Evolutionary conservation across 2,797 vertebrate species (phyloP).

Genomic region (Acrossocheilus wenchowensis): DNA sequence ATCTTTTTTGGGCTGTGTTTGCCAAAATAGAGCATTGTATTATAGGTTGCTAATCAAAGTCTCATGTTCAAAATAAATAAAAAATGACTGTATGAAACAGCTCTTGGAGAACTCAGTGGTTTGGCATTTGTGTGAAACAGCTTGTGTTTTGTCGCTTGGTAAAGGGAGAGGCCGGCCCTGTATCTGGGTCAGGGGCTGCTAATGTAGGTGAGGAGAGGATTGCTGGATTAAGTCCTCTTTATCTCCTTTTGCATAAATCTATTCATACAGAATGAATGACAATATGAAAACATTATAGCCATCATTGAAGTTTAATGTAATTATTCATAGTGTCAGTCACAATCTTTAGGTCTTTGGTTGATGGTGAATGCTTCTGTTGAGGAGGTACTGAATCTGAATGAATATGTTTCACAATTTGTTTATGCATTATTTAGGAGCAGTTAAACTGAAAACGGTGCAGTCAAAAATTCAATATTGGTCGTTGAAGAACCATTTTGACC

Average conservation of each 20-base stretch:
- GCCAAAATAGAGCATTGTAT: not conserved
- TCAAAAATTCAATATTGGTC: not conserved
- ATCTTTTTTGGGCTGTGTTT: not conserved
- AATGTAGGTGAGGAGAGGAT: slow-evolving; percentile 82
- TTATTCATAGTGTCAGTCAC: slow-evolving; percentile 74
- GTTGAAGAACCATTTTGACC: slow-evolving; percentile 4
- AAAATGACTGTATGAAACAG: not conserved
- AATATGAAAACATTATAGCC: slow-evolving; percentile 22
- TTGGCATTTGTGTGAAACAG: slow-evolving; percentile 34
- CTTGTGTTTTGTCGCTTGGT: slow-evolving; percentile 49
- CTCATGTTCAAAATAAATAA: not conserved
- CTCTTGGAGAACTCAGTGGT: not conserved
- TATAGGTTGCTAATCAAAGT: not conserved
- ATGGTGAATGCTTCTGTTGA: not conserved
- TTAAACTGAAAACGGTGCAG: not conserved
- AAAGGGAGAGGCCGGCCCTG: slow-evolving; percentile 62
- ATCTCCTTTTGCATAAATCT: slow-evolving; percentile 81
- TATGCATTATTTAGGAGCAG: not conserved
- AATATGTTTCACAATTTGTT: not conserved
- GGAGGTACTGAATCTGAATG: not conserved
- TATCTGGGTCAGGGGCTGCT: slow-evolving; percentile 81
- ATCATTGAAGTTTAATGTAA: slow-evolving; percentile 74
- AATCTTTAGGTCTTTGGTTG: slow-evolving; percentile 50
- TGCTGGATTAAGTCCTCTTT: slow-evolving; percentile 79
- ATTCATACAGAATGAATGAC: slow-evolving; percentile 70